A percentile compares a stretch with the other conserved stretches of the same genome.
Evolutionary conservation across 2,888 invertebrate genomes (phyloP).

Genomic region (Idaea straminata): DNA sequence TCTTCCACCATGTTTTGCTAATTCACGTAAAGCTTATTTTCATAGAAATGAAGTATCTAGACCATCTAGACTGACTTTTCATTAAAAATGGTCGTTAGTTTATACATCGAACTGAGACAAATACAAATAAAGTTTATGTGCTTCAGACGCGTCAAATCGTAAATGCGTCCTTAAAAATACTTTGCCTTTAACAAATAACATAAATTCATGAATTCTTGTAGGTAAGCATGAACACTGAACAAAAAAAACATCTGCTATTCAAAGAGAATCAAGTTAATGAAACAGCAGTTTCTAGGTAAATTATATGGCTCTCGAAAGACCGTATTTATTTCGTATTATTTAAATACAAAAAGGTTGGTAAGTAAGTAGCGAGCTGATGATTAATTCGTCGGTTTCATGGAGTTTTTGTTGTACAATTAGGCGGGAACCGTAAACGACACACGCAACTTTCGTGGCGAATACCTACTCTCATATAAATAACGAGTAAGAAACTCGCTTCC

Average conservation of each 20-base stretch:
- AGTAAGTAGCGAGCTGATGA: conserved; percentile 56
- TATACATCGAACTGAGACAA: no score
- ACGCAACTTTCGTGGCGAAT: conserved; percentile 64
- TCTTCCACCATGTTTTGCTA: no score
- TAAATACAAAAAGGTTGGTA: conserved; percentile 52
- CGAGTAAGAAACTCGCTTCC: conserved; percentile 54
- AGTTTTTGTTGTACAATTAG: conserved; percentile 75
- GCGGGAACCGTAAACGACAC: conserved; percentile 41
- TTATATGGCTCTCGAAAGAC: not conserved
- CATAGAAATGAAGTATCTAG: no score
- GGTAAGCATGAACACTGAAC: not conserved
- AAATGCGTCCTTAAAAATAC: no score
- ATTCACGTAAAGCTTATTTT: no score
- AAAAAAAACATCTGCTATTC: not conserved
- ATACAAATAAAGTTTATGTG: no score
- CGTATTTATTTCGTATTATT: conserved; percentile 25
- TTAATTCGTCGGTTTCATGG: conserved; percentile 71
- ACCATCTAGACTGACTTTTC: no score
- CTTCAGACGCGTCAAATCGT: no score
- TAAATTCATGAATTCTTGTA: not conserved
- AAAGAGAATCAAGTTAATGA: not conserved
- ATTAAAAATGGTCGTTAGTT: no score
- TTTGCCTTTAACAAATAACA: not conserved
- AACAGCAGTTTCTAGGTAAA: not conserved
- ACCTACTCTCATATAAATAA: conserved; percentile 50